Evolutionary conservation across 2,113 vertebrate genomes (phyloP).

Genomic region (Pachyramphus minor): DNA sequence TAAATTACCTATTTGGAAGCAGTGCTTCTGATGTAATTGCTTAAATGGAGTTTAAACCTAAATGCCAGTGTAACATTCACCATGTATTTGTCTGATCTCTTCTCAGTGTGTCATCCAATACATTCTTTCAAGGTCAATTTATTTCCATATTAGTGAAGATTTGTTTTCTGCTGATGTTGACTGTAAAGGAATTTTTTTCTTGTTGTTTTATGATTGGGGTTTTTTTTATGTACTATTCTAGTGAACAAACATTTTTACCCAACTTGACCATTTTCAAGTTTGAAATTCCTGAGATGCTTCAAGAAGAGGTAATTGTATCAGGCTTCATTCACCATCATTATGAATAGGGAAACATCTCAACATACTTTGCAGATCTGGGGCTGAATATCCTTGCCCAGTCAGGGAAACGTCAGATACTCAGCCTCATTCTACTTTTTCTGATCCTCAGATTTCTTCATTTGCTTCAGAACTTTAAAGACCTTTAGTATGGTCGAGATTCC

Average conservation of each 20-base stretch:
- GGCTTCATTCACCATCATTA: background rate
- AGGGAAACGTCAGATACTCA: background rate
- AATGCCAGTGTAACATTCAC: conserved; percentile 3
- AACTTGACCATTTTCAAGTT: background rate
- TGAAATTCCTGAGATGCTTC: background rate
- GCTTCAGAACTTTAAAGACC: background rate
- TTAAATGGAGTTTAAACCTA: conserved; percentile 12
- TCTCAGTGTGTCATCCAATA: background rate
- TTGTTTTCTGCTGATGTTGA: background rate
- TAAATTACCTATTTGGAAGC: conserved; percentile 31
- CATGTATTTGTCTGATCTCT: background rate
- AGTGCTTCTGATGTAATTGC: background rate
- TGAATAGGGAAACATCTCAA: background rate
- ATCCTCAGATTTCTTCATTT: background rate
- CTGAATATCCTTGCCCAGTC: background rate
- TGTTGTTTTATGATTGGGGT: background rate
- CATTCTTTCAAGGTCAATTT: conserved; percentile 15
- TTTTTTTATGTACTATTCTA: background rate
- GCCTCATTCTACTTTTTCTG: background rate
- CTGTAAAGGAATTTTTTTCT: background rate
- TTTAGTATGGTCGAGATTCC: background rate
- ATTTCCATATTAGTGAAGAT: background rate
- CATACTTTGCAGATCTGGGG: background rate
- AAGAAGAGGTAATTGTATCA: background rate
- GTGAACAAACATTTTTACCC: background rate